Conservation (phyloP, 1,140 invertebrate genomes). For the Ylistrum balloti region DNA sequence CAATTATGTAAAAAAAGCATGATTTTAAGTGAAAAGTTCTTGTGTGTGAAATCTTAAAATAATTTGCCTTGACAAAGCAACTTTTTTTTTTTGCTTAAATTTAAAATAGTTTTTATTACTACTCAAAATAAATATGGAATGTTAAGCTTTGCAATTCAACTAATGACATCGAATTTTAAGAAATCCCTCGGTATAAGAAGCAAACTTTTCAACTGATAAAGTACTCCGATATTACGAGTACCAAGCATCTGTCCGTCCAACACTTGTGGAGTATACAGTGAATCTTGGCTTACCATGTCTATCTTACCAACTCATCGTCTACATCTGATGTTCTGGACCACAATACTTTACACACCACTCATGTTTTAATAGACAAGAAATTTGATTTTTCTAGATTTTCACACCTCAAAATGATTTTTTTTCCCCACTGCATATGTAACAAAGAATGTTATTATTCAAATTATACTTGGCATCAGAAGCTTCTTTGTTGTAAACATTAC, state of each 20-base stretch:
- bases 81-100: no score
- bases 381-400: not conserved
- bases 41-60: not conserved
- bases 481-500: not conserved
- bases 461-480: not conserved
- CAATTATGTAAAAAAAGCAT: not conserved
- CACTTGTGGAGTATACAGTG: not conserved
- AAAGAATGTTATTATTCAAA: no score
- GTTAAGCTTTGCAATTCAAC: not conserved
- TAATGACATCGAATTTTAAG: not conserved
- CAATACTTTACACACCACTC: no score
- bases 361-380: no score
- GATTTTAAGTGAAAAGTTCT: not conserved
- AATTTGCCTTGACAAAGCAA: not conserved
- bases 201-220: not conserved
- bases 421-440: no score
- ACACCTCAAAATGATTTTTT: not conserved
- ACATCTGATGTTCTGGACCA: not conserved
- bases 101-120: no score
- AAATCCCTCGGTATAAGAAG: not conserved
- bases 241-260: not conserved
- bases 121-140: no score
- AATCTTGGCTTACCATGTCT: not conserved
- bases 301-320: not conserved
- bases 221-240: not conserved